Base-by-base conservation (phyloP, 2,797 vertebrate species). In the Fistularia commersonii region DNA sequence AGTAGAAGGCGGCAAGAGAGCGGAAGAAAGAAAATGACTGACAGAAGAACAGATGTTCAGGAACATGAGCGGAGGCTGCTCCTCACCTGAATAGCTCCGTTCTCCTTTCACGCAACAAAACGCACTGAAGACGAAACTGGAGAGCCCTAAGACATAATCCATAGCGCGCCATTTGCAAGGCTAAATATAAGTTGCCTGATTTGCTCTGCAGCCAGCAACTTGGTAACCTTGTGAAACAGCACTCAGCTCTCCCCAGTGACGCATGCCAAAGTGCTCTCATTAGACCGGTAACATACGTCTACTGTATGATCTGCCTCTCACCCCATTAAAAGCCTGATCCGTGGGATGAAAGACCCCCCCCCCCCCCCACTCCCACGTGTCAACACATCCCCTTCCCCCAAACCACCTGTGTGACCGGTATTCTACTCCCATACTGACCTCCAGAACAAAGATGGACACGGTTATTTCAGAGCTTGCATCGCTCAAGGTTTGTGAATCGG, bases 171-270 rank as follows among this genome's bases (percentile, higher is more conserved):
- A 85, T 86, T 85, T 83, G 81, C 83, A 76, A 74, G 72, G 88
- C 91, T 92, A 92, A 88, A 90, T 92, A 90, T 92, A 92, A 88
- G 74, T 80, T 12, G 60, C 74, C 82, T 80, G 82, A 77, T 88
- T 84, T 82, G 82, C 79, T 82, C 69, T 74, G 84, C 71, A 59
- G 48, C 38, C 73, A 57, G 47, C 41, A 57, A 76, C 77, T 79
- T 58, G 63, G 78, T 87, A 88, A 88, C 88, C 85, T 87, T 88
- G 83, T 70, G 65, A 59, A 72, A 77, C 76, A 61, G 75, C 75
- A 71, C 73, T 61, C 66, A 48, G 66, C 61, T 68, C 57, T 64
- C 46, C 65, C 58, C 67, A 62, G 78, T 69, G 79, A 82, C 81
- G 81, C 64, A 81, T 82, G 64, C 69, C 72, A 69, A 34, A 59